These are phyloP conservation scores for Bombus difficillimus DNA, from an alignment of 1,140 invertebrate genomes.

Conservation along the genomic window DNA sequence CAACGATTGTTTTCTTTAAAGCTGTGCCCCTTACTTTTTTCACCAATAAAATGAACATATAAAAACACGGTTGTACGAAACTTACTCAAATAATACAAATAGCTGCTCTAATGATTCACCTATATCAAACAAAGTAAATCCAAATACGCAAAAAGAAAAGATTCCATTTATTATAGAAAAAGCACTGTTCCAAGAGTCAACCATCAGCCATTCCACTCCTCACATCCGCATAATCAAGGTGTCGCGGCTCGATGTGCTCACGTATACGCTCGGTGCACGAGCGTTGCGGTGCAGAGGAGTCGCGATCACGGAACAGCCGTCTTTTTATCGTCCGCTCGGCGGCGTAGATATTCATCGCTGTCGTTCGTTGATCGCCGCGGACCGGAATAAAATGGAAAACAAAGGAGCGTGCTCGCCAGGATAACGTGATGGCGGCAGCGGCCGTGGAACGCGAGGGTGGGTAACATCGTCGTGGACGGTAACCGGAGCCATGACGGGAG, in stretches of 20 bases:
- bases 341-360: constrained; percentile 48
- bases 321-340: constrained; percentile 53
- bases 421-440: constrained; percentile 33
- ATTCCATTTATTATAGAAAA: neutral
- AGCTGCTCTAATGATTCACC: too few relatives aligned
- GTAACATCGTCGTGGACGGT: constrained; percentile 66
- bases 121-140: too few relatives aligned
- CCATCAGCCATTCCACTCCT: neutral
- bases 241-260: neutral
- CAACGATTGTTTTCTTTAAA: too few relatives aligned
- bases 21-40: too few relatives aligned
- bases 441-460: constrained; percentile 1
- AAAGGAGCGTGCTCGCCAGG: constrained; percentile 65
- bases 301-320: constrained; percentile 17
- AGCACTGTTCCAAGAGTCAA: neutral
- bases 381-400: constrained; percentile 68
- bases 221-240: neutral
- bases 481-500: constrained; percentile 79
- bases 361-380: constrained; percentile 45
- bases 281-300: neutral
- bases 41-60: too few relatives aligned
- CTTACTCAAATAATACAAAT: too few relatives aligned
- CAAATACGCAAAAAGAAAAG: neutral
- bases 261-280: neutral
- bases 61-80: too few relatives aligned